These are phyloP conservation scores for Tetraneura akinire DNA, from an alignment of 1,140 invertebrate species.

Conservation along the genomic window DNA sequence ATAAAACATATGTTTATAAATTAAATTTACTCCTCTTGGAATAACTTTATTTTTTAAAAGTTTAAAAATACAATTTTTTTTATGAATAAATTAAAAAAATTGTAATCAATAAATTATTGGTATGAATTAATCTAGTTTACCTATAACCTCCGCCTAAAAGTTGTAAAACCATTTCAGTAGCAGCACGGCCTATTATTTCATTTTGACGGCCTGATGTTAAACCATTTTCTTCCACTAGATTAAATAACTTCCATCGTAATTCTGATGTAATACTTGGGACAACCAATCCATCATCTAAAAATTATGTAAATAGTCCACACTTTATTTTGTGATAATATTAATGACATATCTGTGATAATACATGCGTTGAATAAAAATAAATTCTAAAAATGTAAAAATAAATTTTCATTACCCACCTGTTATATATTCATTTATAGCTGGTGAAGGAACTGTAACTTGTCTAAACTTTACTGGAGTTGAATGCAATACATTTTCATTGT, in stretches of 20 bases:
- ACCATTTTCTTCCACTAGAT: constrained; percentile 68
- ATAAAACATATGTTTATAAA: too few relatives aligned
- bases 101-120: too few relatives aligned
- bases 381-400: neutral
- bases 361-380: neutral
- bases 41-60: too few relatives aligned
- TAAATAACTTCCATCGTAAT: constrained; percentile 69
- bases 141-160: constrained; percentile 74
- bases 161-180: constrained; percentile 77
- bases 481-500: constrained; percentile 83
- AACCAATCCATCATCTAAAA: constrained; percentile 71
- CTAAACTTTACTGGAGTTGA: constrained; percentile 67
- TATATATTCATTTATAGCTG: constrained; percentile 70
- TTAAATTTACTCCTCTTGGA: too few relatives aligned
- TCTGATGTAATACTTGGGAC: constrained; percentile 74
- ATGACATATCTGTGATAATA: neutral
- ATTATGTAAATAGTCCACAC: constrained; percentile 25
- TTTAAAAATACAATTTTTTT: too few relatives aligned
- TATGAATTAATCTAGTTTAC: too few relatives aligned
- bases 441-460: constrained; percentile 72
- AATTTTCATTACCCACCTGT: constrained; percentile 63
- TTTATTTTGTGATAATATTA: too few relatives aligned
- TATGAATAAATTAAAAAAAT: too few relatives aligned
- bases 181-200: constrained; percentile 75
- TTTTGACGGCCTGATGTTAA: constrained; percentile 69